Percentiles rank a stretch among this genome's conserved stretches.
These are phyloP conservation scores for Etheostoma nigrum DNA, from an alignment of 2,797 vertebrate genomes.

Conservation along the genomic window DNA sequence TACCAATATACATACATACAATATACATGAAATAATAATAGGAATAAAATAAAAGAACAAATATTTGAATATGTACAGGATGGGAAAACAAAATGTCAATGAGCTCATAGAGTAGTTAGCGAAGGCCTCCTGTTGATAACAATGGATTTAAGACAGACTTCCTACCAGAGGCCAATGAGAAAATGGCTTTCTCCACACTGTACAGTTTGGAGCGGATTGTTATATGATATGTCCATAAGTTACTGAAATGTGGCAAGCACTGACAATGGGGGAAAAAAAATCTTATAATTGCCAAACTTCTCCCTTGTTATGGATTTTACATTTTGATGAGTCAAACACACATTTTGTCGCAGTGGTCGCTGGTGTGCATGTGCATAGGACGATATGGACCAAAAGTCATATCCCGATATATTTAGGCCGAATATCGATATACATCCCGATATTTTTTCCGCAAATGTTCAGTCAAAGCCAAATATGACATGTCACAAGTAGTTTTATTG, in stretches of 20 bases:
- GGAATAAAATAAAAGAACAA: too few relatives aligned
- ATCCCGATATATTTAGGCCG: too few relatives aligned
- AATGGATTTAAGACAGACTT: conserved; percentile 10
- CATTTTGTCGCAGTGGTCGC: neutral
- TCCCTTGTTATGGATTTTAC: conserved; percentile 9
- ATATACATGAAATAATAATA: too few relatives aligned
- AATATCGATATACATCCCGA: too few relatives aligned
- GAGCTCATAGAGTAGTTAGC: conserved; percentile 12
- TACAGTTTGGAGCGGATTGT: neutral
- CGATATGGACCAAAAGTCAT: too few relatives aligned
- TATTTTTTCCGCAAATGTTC: too few relatives aligned
- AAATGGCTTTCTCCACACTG: neutral
- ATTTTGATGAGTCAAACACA: conserved; percentile 1
- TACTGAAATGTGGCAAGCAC: conserved; percentile 15
- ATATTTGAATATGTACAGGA: too few relatives aligned
- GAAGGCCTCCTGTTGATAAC: conserved; percentile 13
- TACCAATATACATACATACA: neutral
- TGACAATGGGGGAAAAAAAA: neutral
- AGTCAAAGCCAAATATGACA: too few relatives aligned
- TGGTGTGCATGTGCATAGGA: neutral
- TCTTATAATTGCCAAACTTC: neutral
- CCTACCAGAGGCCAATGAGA: neutral
- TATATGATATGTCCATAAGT: neutral
- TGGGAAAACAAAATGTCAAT: neutral
- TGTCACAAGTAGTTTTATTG: too few relatives aligned